Evolutionary conservation across 2,888 invertebrate genomes (phyloP), one percentile per base, ranked within the genome.

Genomic region (Stramonita haemastoma): DNA sequence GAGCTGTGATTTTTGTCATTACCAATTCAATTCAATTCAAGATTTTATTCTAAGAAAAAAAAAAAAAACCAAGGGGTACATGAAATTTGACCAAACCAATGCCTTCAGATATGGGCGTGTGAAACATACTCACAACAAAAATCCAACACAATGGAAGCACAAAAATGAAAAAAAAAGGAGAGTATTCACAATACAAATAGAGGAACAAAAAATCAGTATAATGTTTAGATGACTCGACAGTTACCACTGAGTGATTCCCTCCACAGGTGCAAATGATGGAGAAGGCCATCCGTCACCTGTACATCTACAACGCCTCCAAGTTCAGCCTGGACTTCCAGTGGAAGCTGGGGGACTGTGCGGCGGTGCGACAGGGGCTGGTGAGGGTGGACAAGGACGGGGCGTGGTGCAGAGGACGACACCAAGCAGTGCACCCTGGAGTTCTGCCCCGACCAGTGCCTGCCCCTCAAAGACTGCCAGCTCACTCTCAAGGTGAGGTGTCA

Each of bases 241-340:
- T n/a, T n/a, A n/a, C 8, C 46, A 46, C 8, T 32, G 32, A 19
- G 77, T 32, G 73, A 8, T 79, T 17, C 34, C 1, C 22, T 79
- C 81, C 6, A 22, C 93, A 96, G 95, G 95, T 96, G 90, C 95
- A 96, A 91, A 93, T 96, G 22, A 95, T 95, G 92, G 96, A 96
- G 90, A 92, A 93, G 89, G 93, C 95, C 66, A 94, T 95, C 13
- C 92, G 96, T 66, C 95, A 95, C 91, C 91, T 96, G 85, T 93
- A 92, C 90, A 94, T 96, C 19, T 90, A 94, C 81, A 96, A 96
- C 92, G 93, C 95, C 29, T 96, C 96, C 70, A 96, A 96, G 91
- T 95, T 95, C 91, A 94, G 95, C 93, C 95, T 96, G 91, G 96
- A 96, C 93, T 96, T 94, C 91, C 91, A 91, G 46, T 96, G 95